Base-by-base conservation (phyloP, 2,113 vertebrate genomes). In the Myrmecophaga tridactyla region DNA sequence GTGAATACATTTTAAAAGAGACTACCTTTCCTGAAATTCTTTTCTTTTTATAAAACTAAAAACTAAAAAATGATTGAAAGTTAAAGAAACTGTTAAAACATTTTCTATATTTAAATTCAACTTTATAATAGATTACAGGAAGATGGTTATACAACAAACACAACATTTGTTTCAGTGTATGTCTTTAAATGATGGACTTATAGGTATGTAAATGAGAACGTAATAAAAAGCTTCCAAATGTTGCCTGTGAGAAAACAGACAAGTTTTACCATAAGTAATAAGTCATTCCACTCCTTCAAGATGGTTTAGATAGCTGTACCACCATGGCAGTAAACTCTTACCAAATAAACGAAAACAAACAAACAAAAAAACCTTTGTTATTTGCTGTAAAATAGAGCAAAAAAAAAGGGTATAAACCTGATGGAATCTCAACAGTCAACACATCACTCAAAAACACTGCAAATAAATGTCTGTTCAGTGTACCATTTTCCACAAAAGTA, bases 121-220 rank as follows among this genome's bases (percentile, higher is more conserved):
- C 99, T 99, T 99, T 99, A 99, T 99, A 99, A 99, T 99, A 99
- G 98, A 99, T 99, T 99, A 99, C 98, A 99, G 98, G 99, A 99
- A 98, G 98, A 98, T 48, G 46, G 46, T 48, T 98, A 99, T 98
- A 97, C 98, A 98, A 98, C 98, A 98, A 98, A 98, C 98, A 98
- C 96, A 98, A 98, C 96, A 98, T 98, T 98, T 98, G 98, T 99
- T 98, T 99, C 99, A 98, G 98, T 99, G 99, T 98, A 99, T 98
- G 98, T 99, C 98, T 98, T 98, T 99, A 99, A 98, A 98, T 98
- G 98, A 99, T 98, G 98, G 98, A 98, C 46, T 48, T 48, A 48
- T 48, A 48, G 98, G 98, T 99, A 98, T 99, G 99, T 99, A 99
- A 99, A 99, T 98, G 99, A 98, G 97, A 97, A 98, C 97, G 98